Base-by-base conservation (phyloP, 1,140 invertebrate genomes). In the Listronotus oregonensis region DNA sequence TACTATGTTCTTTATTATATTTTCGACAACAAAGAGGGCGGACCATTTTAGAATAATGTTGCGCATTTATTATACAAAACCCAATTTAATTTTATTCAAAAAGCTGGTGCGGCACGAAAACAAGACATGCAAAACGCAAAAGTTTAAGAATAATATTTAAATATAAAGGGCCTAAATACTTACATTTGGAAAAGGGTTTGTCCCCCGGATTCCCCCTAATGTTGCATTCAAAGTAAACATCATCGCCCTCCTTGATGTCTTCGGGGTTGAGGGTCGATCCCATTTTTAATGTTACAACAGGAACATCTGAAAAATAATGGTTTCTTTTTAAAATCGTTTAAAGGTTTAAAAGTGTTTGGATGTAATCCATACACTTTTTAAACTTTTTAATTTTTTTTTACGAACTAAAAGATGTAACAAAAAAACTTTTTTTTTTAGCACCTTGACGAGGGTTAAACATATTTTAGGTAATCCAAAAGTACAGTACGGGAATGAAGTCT, bases 171-270 rank as follows among this genome's bases (percentile, higher is more conserved):
- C 31, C 46, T 63, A 63, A 63, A 66, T 74, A 89, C 91, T 89
- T 81, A 94, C 92, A 77, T 93, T 90, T 75, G 93, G 91, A 95
- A 9, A 87, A 86, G 55, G 95, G 89, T 72, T 91, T 89, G 69
- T 90, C 87, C 78, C 90, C 88, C 72, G 93, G 93, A 81, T 94
- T 94, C 8, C 93, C 88, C 70, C 86, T 87, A 59, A 95, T 92
- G 75, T 90, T 88, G 78, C 93, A 95, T 77, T 95, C 92, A 72
- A 96, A 95, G 80, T 94, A 95, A n/a, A 95, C 91, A 79, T 96
- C 93, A 74, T 94, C 92, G 37, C 92, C 92, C 81, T 94, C 92
- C 76, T 93, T 94, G 76, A 95, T 95, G 76, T 93, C 90, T 71
- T 91, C 87, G 17, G 92, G 89, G 77, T 91, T 93, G 55, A 95